Base-by-base conservation (phyloP, 2,888 invertebrate species). In the Apeira syringaria region DNA sequence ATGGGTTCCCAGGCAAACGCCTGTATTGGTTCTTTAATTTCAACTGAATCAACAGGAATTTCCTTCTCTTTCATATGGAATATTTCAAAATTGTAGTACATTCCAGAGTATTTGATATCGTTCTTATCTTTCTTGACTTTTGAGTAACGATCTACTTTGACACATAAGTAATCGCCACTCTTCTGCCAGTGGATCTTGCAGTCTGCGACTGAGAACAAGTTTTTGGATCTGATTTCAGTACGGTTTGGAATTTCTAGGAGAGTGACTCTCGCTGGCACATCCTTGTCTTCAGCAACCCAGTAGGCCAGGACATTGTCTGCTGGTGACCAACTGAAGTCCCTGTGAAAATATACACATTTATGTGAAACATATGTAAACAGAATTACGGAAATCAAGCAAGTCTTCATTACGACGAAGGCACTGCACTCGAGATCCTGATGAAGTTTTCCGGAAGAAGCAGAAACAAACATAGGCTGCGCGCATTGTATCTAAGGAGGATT, bases 151-250 rank as follows among this genome's bases (percentile, higher is more conserved):
- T 90, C 90, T n/a, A 90, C 90, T 90, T 99, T 99, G 0, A 99
- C 99, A 65, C 99, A 99, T 13, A 99, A 91, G 76, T 98, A 98
- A 77, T 99, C 98, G 0, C 99, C 99, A 12, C 95, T 96, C 81
- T 98, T 98, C 81, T 99, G 99, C 99, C 99, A 99, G 79, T 98
- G 98, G 77, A 99, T 97, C 68, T 98, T 98, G 77, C 99, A 99
- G 75, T 99, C 98, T 0, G 98, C 98, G 0, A 99, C 99, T 52
- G 97, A 98, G 92, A 99, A 99, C 42, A 99, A 91, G 80, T 98
- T 99, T 80, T 99, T 98, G 53, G 97, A 96, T 56, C 98, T 93
- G 26, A 94, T 93, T 87, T 98, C 98, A 33, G 93, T 94, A 45
- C 97, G 94, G 68, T 95, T 96, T 2, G 99, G 99, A 50, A 99